phyloP scores from a whole-genome alignment of 2,797 vertebrate species.

The Phoeniculus purpureus region DNA sequence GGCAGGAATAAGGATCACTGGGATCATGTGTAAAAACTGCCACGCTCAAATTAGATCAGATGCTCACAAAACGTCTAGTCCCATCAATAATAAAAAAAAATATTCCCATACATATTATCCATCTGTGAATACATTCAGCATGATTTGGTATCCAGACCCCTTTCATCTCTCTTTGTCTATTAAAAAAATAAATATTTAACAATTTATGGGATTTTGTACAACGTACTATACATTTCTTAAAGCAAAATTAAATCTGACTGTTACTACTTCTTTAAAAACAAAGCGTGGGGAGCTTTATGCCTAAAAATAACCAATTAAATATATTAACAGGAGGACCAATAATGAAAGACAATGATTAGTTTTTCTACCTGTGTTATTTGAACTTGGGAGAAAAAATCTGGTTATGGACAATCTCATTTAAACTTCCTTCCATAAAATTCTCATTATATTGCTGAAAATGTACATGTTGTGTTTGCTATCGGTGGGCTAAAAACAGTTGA shows the following conservation, averaged over 20 bases:
- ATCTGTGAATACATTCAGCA: fast-evolving
- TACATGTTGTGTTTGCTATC: fast-evolving
- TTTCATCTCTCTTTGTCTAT: not conserved
- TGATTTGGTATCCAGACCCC: not conserved
- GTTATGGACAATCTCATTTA: not conserved
- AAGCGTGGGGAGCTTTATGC: not conserved
- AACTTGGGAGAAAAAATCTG: not conserved
- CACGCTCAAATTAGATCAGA: not conserved
- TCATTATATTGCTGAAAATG: not conserved
- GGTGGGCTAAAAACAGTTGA: not conserved
- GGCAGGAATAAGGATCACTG: not conserved
- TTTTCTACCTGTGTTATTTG: not conserved
- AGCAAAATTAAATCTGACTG: not conserved
- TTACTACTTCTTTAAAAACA: not conserved
- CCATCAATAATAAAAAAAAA: not conserved
- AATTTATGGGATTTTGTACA: not conserved
- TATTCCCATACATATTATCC: fast-evolving
- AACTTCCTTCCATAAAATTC: not conserved
- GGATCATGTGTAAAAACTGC: not conserved
- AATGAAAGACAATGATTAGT: not conserved
- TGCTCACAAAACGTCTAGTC: not conserved
- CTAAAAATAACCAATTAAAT: not conserved
- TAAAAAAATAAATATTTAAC: not conserved
- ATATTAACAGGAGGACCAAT: not conserved
- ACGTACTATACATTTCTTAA: fast-evolving